A percentile compares a stretch with the other conserved stretches of the same genome.
Conservation (phyloP, 2,888 invertebrate genomes). For the Herminia tarsipennalis region DNA sequence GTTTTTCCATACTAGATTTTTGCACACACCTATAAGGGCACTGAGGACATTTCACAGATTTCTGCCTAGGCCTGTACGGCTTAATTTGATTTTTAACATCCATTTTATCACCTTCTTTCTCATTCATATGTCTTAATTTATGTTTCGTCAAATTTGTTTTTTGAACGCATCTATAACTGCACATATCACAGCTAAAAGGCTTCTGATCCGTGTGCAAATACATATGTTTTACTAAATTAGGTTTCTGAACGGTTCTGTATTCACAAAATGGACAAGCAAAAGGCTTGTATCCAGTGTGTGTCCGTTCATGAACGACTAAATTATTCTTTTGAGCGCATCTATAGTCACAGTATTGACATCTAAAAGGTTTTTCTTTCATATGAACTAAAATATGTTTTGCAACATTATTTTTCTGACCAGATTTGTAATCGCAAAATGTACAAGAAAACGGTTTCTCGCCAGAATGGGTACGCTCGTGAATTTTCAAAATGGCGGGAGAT, state of each 20-base stretch:
- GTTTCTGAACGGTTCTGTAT: conserved; percentile 80
- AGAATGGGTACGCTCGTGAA: conserved; percentile 79
- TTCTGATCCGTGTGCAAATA: conserved; percentile 81
- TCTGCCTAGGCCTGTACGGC: conserved; percentile 75
- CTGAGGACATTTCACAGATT: conserved; percentile 73
- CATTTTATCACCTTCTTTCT: conserved; percentile 64
- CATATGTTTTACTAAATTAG: conserved; percentile 83
- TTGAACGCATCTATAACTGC: conserved; percentile 79
- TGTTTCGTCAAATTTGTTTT: conserved; percentile 82
- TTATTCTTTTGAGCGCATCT: conserved; percentile 82
- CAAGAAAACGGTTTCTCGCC: conserved; percentile 81
- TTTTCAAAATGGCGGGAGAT: conserved; percentile 80
- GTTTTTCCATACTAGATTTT: conserved; percentile 79
- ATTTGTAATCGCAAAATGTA: conserved; percentile 80
- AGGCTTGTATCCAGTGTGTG: conserved; percentile 81
- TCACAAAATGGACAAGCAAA: conserved; percentile 81
- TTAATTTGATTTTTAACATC: conserved; percentile 65
- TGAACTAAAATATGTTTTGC: conserved; percentile 82
- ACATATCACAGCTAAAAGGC: conserved; percentile 79
- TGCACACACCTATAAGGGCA: conserved; percentile 78
- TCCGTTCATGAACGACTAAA: conserved; percentile 78
- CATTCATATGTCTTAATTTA: conserved; percentile 76
- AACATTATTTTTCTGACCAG: conserved; percentile 81
- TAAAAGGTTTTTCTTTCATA: conserved; percentile 81
- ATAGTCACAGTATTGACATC: conserved; percentile 82